phyloP scores from a whole-genome alignment of 2,113 vertebrate genomes.

The Pantherophis guttatus region DNA sequence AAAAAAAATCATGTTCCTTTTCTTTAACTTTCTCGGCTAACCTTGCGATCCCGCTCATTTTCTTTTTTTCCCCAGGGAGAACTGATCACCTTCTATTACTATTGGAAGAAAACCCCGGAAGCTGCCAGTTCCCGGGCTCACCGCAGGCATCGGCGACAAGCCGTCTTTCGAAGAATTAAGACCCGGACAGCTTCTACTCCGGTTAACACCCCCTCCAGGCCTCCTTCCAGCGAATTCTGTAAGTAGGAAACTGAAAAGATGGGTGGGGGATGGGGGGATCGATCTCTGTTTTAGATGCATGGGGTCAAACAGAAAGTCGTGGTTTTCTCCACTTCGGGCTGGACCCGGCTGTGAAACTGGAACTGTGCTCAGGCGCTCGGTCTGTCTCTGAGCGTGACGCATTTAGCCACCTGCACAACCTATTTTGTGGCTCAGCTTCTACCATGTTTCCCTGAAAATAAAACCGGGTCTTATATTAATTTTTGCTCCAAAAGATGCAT shows the following conservation, averaged over 20 bases:
- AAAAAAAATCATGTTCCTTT: too few species aligned
- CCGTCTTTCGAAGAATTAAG: constrained; percentile 97
- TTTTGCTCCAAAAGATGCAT: too few species aligned
- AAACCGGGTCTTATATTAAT: too few species aligned
- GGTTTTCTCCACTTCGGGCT: neutral
- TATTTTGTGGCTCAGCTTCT: too few species aligned
- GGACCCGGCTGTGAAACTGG: too few species aligned
- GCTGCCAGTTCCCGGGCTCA: constrained; percentile 95
- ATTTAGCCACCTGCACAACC: too few species aligned
- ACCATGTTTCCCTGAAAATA: too few species aligned
- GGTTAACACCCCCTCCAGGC: constrained; percentile 92
- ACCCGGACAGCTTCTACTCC: constrained; percentile 95
- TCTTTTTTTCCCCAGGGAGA: constrained; percentile 81
- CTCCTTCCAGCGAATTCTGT: constrained; percentile 97
- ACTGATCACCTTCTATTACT: constrained; percentile 98
- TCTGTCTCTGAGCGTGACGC: too few species aligned
- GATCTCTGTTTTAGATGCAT: constrained; percentile 25
- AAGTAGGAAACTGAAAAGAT: constrained; percentile 62
- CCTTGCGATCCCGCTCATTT: neutral
- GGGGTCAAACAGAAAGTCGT: neutral
- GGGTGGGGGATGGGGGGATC: neutral
- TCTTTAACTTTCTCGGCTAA: neutral
- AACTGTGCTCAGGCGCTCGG: too few species aligned
- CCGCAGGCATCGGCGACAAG: constrained; percentile 93
- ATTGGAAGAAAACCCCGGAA: constrained; percentile 99